Conservation (phyloP, 1,140 invertebrate genomes). For the Cecropterus lyciades region DNA sequence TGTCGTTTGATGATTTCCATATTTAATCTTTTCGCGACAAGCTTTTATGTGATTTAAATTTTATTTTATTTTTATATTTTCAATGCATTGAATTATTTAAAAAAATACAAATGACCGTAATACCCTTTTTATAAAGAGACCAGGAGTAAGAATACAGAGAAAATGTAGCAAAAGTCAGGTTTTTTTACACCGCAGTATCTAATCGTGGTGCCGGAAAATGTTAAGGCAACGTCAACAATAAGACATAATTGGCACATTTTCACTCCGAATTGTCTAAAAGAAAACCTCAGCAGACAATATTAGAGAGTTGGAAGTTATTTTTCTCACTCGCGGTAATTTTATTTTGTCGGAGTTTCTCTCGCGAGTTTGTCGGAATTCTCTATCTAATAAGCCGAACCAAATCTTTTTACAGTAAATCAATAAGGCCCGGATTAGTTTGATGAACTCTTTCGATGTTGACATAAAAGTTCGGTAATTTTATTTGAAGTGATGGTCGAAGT, state of each 20-base stretch:
- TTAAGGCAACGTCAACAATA: background rate
- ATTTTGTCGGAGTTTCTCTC: constrained; percentile 27
- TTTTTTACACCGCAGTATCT: background rate
- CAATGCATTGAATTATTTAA: too few species aligned
- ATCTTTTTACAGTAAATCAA: constrained; percentile 35
- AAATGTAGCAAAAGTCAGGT: too few species aligned
- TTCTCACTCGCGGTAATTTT: constrained; percentile 29
- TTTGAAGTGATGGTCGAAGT: constrained; percentile 3
- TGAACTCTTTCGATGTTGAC: constrained; percentile 35
- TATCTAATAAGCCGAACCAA: constrained; percentile 35
- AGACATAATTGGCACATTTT: constrained; percentile 19
- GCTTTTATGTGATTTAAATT: too few species aligned
- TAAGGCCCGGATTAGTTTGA: constrained; percentile 32
- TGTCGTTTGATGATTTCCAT: too few species aligned
- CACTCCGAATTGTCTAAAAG: constrained; percentile 25
- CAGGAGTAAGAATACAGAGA: too few species aligned
- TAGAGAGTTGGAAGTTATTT: constrained; percentile 25
- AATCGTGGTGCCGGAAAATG: background rate
- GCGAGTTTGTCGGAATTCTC: constrained; percentile 14
- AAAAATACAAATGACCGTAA: too few species aligned
- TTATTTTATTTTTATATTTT: too few species aligned
- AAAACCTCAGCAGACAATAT: constrained; percentile 32
- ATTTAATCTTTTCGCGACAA: too few species aligned
- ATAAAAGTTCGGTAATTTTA: constrained; percentile 31
- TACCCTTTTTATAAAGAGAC: too few species aligned